These are phyloP conservation scores for Ceyx margarethae DNA, from an alignment of 2,113 vertebrate species.

Conservation along the genomic window DNA sequence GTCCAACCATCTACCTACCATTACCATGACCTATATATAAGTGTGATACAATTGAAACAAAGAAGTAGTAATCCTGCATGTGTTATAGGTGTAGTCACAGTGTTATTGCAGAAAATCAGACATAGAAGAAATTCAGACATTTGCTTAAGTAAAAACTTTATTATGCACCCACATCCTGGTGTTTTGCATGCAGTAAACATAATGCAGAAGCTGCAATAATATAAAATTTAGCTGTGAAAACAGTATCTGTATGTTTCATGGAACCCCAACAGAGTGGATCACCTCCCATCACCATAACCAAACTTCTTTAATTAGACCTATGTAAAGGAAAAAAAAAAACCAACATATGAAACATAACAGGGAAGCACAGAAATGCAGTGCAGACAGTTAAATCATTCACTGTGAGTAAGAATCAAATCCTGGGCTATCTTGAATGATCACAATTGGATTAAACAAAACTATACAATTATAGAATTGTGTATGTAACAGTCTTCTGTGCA, in stretches of 20 bases:
- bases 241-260: background rate
- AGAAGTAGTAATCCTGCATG: background rate
- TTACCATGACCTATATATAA: background rate
- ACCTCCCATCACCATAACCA: background rate
- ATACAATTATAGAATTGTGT: background rate
- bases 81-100: background rate
- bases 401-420: background rate
- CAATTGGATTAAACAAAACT: background rate
- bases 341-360: background rate
- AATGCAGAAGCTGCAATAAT: background rate
- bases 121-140: accelerated
- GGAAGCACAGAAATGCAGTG: background rate
- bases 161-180: background rate
- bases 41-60: background rate
- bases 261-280: background rate
- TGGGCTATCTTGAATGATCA: background rate
- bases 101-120: background rate
- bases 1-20: too few relatives aligned
- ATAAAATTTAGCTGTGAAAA: background rate
- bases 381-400: background rate
- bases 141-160: background rate
- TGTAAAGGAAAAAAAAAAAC: background rate
- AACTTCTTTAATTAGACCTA: background rate
- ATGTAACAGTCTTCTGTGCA: background rate
- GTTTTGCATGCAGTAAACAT: background rate